phyloP scores from a whole-genome alignment of 2,113 vertebrate genomes.

The Colinus virginianus region DNA sequence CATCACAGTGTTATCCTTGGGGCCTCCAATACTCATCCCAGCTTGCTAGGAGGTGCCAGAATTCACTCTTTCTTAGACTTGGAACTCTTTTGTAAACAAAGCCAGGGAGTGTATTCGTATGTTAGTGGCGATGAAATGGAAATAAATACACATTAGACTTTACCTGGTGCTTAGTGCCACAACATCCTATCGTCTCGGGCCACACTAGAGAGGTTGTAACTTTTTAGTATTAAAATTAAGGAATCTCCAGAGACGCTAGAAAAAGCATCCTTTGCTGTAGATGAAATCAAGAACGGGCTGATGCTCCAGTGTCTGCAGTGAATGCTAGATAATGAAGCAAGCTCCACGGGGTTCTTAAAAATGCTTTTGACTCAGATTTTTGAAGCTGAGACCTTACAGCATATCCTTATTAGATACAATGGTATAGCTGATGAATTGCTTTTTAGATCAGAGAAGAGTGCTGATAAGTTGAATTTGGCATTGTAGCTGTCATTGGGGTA shows the following conservation, averaged over 20 bases:
- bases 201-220: neutral
- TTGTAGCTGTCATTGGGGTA: conserved; percentile 5
- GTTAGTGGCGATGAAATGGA: neutral
- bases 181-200: neutral
- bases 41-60: neutral
- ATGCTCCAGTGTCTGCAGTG: neutral
- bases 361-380: conserved; percentile 17
- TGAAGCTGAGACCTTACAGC: neutral
- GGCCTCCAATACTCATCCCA: neutral
- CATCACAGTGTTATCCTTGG: neutral
- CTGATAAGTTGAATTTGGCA: neutral
- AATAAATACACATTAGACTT: neutral
- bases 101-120: neutral
- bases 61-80: neutral
- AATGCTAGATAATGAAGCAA: neutral
- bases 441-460: conserved; percentile 20
- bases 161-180: neutral
- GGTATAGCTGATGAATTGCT: conserved; percentile 31
- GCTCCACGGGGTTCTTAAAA: neutral
- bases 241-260: neutral
- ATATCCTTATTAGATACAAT: neutral
- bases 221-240: neutral
- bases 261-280: neutral
- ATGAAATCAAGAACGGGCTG: neutral
- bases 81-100: neutral